phyloP scores from a whole-genome alignment of 1,140 invertebrate genomes.

The Idris sp. region DNA sequence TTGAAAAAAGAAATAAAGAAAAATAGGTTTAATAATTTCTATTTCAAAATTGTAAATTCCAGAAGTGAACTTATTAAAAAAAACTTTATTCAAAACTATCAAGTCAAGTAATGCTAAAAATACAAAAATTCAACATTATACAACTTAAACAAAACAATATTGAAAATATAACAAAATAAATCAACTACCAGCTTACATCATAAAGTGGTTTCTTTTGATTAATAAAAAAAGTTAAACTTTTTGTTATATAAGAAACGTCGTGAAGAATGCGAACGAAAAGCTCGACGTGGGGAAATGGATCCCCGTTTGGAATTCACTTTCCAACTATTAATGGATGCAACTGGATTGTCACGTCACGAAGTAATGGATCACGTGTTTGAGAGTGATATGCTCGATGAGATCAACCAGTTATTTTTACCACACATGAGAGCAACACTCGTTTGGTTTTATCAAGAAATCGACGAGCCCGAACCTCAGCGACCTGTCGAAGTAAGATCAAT shows the following conservation, averaged over 20 bases:
- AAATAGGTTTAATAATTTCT: no score
- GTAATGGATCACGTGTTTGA: constrained; percentile 94
- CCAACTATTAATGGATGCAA: constrained; percentile 90
- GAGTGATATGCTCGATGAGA: constrained; percentile 92
- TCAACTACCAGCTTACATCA: no score
- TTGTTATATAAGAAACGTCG: constrained; percentile 91
- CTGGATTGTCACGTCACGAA: constrained; percentile 86
- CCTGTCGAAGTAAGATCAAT: constrained; percentile 78
- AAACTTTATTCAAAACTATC: no score
- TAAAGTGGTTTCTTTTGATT: no score
- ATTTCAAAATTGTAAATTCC: no score
- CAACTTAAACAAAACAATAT: no score
- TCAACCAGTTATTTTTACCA: constrained; percentile 91
- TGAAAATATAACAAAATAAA: no score
- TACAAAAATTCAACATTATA: no score
- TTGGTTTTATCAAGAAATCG: constrained; percentile 94
- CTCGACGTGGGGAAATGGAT: constrained; percentile 91
- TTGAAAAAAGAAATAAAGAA: no score
- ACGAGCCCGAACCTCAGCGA: constrained; percentile 81
- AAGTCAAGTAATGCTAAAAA: no score
- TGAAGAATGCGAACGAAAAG: constrained; percentile 93
- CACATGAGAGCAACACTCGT: constrained; percentile 92
- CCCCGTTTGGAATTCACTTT: constrained; percentile 92
- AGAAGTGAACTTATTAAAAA: no score
- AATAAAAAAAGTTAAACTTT: no score